Evolutionary conservation across 2,888 invertebrate genomes (phyloP), one percentile per base, ranked within the genome.

Genomic region (Drosophila lacicola): DNA sequence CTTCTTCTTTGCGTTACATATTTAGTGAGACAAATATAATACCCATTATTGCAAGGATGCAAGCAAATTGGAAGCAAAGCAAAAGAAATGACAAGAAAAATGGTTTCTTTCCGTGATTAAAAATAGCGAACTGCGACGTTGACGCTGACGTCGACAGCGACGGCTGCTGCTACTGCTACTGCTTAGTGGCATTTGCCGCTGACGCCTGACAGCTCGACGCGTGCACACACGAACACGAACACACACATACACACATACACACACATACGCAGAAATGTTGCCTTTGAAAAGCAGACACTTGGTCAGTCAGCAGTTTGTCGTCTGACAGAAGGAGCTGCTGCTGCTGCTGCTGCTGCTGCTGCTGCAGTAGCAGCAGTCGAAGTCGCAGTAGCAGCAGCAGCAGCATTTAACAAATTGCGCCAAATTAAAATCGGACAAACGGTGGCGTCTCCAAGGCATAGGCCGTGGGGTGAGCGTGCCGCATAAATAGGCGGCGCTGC

Each of bases 71-170:
- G 33, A 6, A 44, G 47, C 17, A 56, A 9, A 54, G 39, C 56
- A 54, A 68, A 63, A 49, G n/a, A 77, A 73, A 79, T 74, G 80
- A 70, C 76, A 66, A 69, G 70, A 79, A 73, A 84, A 85, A 85
- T 88, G 72, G 70, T 85, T 80, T 83, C 74, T 85, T 82, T 85
- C 76, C 87, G 88, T 67, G 73, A 58, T 79, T 86, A 88, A 81
- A 86, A 86, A 86, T 86, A 86, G 81, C 64, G 17, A 74, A 72
- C 70, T 69, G 73, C 63, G 65, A 54, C 58, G 71, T 47, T n/a
- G 36, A 45, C 65, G 45, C 53, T 46, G 68, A 17, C 65, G 41
- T 19, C 57, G 37, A n/a, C 66, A 42, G 33, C 41, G 33, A 25
- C 21, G 11, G 41, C 17, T 21, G 55, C 11, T 56, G 47, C 37